Percentiles rank a stretch among this genome's conserved stretches.
Evolutionary conservation across 2,113 vertebrate genomes (phyloP).

Genomic region (Recurvirostra avosetta): DNA sequence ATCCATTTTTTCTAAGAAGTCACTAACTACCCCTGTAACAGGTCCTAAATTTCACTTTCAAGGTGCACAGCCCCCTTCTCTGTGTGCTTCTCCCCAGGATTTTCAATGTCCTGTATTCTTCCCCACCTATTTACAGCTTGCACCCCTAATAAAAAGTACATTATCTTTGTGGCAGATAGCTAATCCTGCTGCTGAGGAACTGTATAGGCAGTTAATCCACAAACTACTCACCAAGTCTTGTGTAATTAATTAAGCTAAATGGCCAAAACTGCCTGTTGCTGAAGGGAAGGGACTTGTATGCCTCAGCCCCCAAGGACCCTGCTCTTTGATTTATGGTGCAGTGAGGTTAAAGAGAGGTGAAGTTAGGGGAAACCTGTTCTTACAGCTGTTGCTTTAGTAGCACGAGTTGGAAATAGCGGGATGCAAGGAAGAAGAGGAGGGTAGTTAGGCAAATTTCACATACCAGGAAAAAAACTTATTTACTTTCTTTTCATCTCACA

Average conservation of each 20-base stretch:
- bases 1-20: background rate
- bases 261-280: background rate
- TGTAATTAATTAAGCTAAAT: background rate
- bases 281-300: background rate
- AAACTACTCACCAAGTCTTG: background rate
- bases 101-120: background rate
- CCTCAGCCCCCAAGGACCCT: background rate
- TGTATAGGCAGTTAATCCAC: background rate
- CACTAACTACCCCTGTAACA: background rate
- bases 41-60: background rate
- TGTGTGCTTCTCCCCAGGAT: background rate
- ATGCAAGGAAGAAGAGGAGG: background rate
- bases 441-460: background rate
- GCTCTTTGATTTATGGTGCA: background rate
- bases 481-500: background rate
- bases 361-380: background rate
- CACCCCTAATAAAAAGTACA: background rate
- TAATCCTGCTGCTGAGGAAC: background rate
- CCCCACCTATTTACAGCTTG: background rate
- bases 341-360: background rate
- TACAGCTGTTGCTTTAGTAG: background rate
- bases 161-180: background rate
- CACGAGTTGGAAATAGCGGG: background rate
- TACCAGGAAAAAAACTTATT: background rate
- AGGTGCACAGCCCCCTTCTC: background rate